These are phyloP conservation scores for Macrotis lagotis DNA, from an alignment of 2,113 vertebrate genomes.

Conservation along the genomic window DNA sequence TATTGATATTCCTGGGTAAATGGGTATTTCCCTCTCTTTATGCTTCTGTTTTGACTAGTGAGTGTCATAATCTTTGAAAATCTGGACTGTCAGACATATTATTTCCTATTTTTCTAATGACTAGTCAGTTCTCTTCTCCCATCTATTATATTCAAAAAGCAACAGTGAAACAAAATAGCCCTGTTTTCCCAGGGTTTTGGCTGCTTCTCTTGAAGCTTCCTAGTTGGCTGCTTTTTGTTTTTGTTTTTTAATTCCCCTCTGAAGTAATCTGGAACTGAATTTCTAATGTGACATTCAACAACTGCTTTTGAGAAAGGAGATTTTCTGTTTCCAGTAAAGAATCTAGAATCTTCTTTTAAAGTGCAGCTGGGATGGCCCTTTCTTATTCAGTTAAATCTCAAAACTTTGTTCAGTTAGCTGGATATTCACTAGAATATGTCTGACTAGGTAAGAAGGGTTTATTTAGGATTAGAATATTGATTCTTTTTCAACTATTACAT, in stretches of 20 bases:
- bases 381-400: background rate
- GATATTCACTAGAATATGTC: background rate
- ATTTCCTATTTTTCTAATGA: background rate
- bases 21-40: background rate
- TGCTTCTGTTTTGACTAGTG: background rate
- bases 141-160: background rate
- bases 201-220: background rate
- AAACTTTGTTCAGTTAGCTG: background rate
- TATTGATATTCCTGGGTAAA: background rate
- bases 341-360: background rate
- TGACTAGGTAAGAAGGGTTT: background rate
- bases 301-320: background rate
- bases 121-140: background rate
- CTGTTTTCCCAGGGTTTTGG: background rate
- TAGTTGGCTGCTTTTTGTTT: background rate
- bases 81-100: background rate
- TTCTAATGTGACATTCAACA: background rate
- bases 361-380: background rate
- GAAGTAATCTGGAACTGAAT: background rate
- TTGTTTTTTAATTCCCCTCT: background rate
- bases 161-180: background rate
- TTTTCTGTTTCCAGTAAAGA: background rate
- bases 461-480: background rate
- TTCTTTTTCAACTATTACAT: background rate
- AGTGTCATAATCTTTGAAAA: background rate